phyloP scores from a whole-genome alignment of 1,140 invertebrate genomes.

The Semibalanus balanoides region DNA sequence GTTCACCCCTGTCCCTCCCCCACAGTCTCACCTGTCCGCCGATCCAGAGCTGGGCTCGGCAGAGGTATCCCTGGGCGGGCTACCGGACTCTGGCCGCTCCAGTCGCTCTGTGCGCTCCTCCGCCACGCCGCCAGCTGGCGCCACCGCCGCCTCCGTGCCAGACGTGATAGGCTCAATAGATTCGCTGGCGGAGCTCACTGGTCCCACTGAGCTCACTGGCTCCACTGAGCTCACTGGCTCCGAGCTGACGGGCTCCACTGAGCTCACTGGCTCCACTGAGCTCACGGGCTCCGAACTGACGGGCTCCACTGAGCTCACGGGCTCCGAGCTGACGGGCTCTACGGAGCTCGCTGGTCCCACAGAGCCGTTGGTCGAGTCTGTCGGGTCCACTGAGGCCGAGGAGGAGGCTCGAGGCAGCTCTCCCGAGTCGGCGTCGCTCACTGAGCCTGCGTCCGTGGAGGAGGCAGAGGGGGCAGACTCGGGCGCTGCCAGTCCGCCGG shows the following conservation, averaged over 20 bases:
- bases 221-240: background rate
- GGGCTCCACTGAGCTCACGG: too few relatives aligned
- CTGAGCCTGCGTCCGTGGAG: too few relatives aligned
- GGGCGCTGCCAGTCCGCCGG: background rate
- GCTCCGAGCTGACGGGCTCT: background rate
- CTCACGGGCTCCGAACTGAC: background rate
- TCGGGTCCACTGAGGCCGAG: background rate
- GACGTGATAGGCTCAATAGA: background rate
- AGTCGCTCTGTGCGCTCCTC: too few relatives aligned
- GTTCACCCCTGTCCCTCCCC: too few relatives aligned
- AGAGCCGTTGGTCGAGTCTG: background rate
- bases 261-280: background rate
- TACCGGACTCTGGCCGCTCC: background rate
- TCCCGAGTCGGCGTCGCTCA: background rate
- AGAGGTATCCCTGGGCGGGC: background rate
- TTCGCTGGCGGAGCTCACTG: background rate
- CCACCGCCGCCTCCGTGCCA: background rate
- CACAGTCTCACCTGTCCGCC: background rate
- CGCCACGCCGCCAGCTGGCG: too few relatives aligned
- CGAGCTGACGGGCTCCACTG: background rate
- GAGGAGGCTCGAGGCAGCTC: background rate
- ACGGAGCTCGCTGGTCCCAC: background rate
- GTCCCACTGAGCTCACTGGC: background rate
- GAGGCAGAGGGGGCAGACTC: too few relatives aligned
- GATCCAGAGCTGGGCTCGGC: background rate